Conservation (phyloP, 2,797 vertebrate species). For the Enteromius afrohamiltoni region DNA sequence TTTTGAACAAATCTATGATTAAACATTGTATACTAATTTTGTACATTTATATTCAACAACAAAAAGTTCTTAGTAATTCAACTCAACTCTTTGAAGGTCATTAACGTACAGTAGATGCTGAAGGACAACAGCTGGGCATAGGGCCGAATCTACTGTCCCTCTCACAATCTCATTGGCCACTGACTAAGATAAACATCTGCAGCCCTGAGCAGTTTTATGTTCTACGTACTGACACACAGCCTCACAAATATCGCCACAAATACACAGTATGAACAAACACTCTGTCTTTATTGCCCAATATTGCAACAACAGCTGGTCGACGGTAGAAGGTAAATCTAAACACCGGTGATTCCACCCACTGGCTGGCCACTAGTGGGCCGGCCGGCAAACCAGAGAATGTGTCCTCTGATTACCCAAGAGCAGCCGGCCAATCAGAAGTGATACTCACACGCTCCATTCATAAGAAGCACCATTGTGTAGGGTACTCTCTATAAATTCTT, state of each 20-base stretch:
- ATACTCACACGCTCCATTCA: constrained; percentile 74
- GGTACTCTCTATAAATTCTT: constrained; percentile 66
- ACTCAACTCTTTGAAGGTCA: constrained; percentile 49
- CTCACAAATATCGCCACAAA: constrained; percentile 43
- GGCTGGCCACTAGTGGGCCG: constrained; percentile 62
- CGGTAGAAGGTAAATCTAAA: constrained; percentile 57
- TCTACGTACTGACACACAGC: constrained; percentile 58
- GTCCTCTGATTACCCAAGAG: constrained; percentile 55
- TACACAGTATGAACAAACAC: constrained; percentile 39
- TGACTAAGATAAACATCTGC: constrained; percentile 73
- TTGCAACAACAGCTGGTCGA: constrained; percentile 62
- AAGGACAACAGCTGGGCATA: constrained; percentile 72
- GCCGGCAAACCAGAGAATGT: constrained; percentile 52
- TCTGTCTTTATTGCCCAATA: constrained; percentile 22
- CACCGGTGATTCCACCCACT: constrained; percentile 58
- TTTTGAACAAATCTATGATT: neutral
- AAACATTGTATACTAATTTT: neutral
- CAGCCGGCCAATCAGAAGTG: constrained; percentile 70
- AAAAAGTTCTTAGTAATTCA: constrained; percentile 37
- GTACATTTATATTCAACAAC: constrained; percentile 9
- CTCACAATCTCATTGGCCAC: constrained; percentile 60
- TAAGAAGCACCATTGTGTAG: constrained; percentile 70
- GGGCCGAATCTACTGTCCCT: constrained; percentile 62
- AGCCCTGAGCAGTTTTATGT: constrained; percentile 47
- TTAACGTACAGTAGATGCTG: constrained; percentile 53